Percentiles rank a stretch among this genome's conserved stretches.
Evolutionary conservation across 2,888 invertebrate genomes (phyloP).

Genomic region (Adelognathus sp.): DNA sequence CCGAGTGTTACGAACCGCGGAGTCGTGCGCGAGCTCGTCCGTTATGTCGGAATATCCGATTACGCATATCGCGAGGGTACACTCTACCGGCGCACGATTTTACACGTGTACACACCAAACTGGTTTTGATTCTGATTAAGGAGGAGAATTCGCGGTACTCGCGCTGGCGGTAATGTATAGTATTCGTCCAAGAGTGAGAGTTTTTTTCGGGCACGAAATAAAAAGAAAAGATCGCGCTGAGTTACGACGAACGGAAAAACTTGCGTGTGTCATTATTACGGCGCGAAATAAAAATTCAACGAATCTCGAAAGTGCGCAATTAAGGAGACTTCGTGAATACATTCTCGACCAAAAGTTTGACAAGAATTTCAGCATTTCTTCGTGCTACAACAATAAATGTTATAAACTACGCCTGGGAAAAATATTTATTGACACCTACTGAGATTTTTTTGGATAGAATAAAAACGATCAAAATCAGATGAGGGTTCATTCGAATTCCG

Average conservation of each 20-base stretch:
- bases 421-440: too few relatives aligned
- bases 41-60: constrained; percentile 64
- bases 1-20: not conserved
- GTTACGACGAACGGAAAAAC: not conserved
- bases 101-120: constrained; percentile 59
- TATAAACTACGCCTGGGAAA: too few relatives aligned
- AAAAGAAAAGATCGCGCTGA: not conserved
- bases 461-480: too few relatives aligned
- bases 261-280: not conserved
- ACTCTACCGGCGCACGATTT: constrained; percentile 58
- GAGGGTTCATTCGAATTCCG: too few relatives aligned
- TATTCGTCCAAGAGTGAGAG: constrained; percentile 30
- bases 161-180: constrained; percentile 25
- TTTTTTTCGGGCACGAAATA: not conserved
- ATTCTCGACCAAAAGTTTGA: too few relatives aligned
- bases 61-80: constrained; percentile 64
- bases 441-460: too few relatives aligned
- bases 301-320: not conserved
- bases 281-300: not conserved
- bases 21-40: constrained; percentile 49
- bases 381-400: too few relatives aligned
- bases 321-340: too few relatives aligned
- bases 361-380: too few relatives aligned
- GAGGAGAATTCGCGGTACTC: constrained; percentile 40
- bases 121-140: constrained; percentile 61